phyloP scores from a whole-genome alignment of 2,113 vertebrate genomes.

The Paratilapia polleni region DNA sequence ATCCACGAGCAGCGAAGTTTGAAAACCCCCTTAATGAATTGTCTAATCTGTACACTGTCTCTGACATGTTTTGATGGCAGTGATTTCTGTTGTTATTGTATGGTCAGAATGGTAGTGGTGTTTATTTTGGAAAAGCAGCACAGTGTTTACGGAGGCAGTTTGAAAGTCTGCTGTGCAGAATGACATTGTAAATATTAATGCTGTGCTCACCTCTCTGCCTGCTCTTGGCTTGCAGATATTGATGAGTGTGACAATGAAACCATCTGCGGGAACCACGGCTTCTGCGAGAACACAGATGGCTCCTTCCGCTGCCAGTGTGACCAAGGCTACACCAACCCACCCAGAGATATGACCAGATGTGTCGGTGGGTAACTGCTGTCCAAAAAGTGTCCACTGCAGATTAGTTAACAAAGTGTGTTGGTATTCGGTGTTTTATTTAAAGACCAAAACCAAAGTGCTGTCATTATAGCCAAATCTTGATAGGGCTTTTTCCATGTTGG shows the following conservation, averaged over 20 bases:
- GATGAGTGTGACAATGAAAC: slow-evolving; percentile 80
- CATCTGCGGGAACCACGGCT: slow-evolving; percentile 79
- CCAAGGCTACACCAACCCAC: slow-evolving; percentile 76
- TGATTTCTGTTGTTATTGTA: slow-evolving; percentile 59
- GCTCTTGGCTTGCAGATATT: slow-evolving; percentile 69
- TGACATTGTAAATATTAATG: slow-evolving; percentile 47
- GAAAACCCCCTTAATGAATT: slow-evolving; percentile 43
- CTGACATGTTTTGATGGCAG: slow-evolving; percentile 53
- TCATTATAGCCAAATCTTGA: neutral
- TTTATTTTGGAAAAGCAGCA: slow-evolving; percentile 44
- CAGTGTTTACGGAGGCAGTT: slow-evolving; percentile 30
- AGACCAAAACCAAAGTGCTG: neutral
- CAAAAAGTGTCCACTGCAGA: neutral
- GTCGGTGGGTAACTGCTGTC: slow-evolving; percentile 70
- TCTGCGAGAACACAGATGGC: slow-evolving; percentile 81
- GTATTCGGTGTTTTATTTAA: neutral
- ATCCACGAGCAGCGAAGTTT: slow-evolving; percentile 33
- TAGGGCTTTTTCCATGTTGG: neutral
- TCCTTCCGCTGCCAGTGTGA: slow-evolving; percentile 81
- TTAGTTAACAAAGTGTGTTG: neutral
- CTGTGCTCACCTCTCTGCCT: slow-evolving; percentile 25
- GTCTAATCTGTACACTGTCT: slow-evolving; percentile 17
- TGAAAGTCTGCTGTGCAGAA: slow-evolving; percentile 16
- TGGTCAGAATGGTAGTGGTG: slow-evolving; percentile 27
- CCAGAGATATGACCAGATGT: slow-evolving; percentile 68